phyloP scores from a whole-genome alignment of 2,888 invertebrate species.

The Leptopilina drosophilae region DNA sequence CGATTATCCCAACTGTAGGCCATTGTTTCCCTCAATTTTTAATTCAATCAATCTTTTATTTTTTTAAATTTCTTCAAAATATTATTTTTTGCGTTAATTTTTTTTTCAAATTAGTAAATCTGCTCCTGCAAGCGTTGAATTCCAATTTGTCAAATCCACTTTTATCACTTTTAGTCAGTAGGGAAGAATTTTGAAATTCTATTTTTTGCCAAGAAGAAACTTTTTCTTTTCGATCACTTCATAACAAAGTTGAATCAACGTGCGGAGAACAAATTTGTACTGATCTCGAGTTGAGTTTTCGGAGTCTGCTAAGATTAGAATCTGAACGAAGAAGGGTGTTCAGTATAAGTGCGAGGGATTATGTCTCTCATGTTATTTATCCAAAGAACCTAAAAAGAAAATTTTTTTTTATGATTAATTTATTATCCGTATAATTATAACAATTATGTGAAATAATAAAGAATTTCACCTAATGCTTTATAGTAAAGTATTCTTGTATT shows the following conservation, averaged over 20 bases:
- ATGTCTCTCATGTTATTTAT: slow-evolving; percentile 12
- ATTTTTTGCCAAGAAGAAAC: neutral
- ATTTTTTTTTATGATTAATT: neutral
- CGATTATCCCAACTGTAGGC: slow-evolving; percentile 91
- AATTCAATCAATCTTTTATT: neutral
- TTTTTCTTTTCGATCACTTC: neutral
- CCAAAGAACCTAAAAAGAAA: neutral
- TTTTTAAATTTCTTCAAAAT: neutral
- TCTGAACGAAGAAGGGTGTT: slow-evolving; percentile 28
- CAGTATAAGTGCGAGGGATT: neutral
- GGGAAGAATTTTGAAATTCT: neutral
- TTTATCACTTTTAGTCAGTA: neutral
- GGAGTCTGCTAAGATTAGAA: slow-evolving; percentile 71
- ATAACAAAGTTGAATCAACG: slow-evolving; percentile 51
- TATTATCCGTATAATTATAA: neutral
- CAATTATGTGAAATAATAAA: too few relatives aligned
- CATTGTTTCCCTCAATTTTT: slow-evolving; percentile 77
- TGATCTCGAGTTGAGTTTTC: slow-evolving; percentile 64
- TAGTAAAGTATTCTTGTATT: too few relatives aligned
- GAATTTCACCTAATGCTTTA: too few relatives aligned
- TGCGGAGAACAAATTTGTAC: slow-evolving; percentile 60
- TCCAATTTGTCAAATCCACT: neutral
- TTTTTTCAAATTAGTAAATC: neutral
- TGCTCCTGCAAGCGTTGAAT: too few relatives aligned
- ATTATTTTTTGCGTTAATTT: too few relatives aligned